Conservation (phyloP, 2,888 invertebrate species). For the Andrena chrysosceles region DNA sequence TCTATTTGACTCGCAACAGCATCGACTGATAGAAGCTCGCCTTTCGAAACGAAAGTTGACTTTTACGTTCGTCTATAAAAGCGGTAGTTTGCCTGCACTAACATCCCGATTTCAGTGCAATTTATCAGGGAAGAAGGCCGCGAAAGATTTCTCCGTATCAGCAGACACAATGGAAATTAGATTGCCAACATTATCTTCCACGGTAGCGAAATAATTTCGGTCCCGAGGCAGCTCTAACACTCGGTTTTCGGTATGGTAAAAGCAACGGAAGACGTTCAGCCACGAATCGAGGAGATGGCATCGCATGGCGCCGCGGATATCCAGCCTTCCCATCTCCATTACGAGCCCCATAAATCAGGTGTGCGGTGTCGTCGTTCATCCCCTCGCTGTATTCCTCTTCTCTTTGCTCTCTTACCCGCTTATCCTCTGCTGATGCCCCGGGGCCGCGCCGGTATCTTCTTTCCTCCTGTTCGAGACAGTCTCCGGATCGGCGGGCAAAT, state of each 20-base stretch:
- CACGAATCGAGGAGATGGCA: constrained; percentile 19
- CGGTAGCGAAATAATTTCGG: no score
- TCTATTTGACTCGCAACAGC: neutral
- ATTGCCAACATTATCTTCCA: no score
- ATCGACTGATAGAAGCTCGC: neutral
- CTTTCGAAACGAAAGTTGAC: neutral
- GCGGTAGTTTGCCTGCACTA: no score
- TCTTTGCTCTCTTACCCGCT: constrained; percentile 12
- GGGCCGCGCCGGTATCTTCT: constrained; percentile 20
- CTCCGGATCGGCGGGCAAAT: constrained; percentile 78
- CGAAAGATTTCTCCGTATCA: neutral
- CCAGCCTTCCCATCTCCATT: constrained; percentile 63
- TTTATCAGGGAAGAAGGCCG: no score
- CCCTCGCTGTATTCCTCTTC: constrained; percentile 33
- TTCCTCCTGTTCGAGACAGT: constrained; percentile 56
- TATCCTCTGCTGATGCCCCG: constrained; percentile 28
- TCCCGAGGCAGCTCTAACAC: neutral
- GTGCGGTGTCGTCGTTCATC: constrained; percentile 49
- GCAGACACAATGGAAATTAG: no score
- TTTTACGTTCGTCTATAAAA: no score
- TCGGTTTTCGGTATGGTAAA: neutral
- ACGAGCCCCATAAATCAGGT: constrained; percentile 74
- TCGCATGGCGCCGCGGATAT: constrained; percentile 15
- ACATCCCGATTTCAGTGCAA: no score
- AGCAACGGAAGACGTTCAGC: constrained; percentile 24